Percentiles rank a stretch among this genome's conserved stretches.
These are phyloP conservation scores for Prosapia bicincta DNA, from an alignment of 2,888 invertebrate genomes.

Conservation along the genomic window DNA sequence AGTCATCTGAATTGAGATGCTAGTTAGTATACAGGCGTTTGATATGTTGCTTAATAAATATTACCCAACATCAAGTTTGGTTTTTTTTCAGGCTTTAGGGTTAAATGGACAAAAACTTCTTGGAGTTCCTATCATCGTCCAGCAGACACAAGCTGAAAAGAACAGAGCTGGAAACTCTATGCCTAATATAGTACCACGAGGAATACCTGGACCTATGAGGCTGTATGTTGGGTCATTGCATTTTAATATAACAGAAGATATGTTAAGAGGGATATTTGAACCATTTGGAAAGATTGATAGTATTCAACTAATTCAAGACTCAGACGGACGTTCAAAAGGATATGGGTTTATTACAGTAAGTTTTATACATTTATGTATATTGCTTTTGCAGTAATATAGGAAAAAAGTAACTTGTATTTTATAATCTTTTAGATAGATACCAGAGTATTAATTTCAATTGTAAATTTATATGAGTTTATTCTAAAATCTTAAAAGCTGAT, in stretches of 20 bases:
- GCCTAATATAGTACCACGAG: slow-evolving; percentile 81
- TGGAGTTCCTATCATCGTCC: slow-evolving; percentile 96
- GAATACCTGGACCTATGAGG: slow-evolving; percentile 91
- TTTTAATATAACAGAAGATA: slow-evolving; percentile 98
- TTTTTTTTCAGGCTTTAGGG: slow-evolving; percentile 83
- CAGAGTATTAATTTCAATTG: too few species aligned
- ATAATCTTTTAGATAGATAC: too few species aligned
- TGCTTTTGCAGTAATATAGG: neutral
- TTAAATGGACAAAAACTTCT: slow-evolving; percentile 92
- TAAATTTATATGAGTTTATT: too few species aligned
- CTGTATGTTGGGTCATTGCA: slow-evolving; percentile 97
- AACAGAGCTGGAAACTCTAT: slow-evolving; percentile 87
- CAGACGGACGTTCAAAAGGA: slow-evolving; percentile 93
- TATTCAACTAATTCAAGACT: slow-evolving; percentile 93
- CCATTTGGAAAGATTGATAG: slow-evolving; percentile 97
- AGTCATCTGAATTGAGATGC: too few species aligned
- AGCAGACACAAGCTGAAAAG: slow-evolving; percentile 95
- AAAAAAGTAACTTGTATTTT: too few species aligned
- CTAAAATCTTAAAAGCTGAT: too few species aligned
- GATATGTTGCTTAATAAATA: too few species aligned
- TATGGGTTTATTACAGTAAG: slow-evolving; percentile 95
- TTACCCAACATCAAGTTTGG: too few species aligned
- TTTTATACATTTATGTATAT: slow-evolving; percentile 35
- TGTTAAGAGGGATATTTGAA: slow-evolving; percentile 97
- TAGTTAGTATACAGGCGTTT: too few species aligned